Conservation (phyloP, 2,113 vertebrate species). For the Pungitius pungitius region DNA sequence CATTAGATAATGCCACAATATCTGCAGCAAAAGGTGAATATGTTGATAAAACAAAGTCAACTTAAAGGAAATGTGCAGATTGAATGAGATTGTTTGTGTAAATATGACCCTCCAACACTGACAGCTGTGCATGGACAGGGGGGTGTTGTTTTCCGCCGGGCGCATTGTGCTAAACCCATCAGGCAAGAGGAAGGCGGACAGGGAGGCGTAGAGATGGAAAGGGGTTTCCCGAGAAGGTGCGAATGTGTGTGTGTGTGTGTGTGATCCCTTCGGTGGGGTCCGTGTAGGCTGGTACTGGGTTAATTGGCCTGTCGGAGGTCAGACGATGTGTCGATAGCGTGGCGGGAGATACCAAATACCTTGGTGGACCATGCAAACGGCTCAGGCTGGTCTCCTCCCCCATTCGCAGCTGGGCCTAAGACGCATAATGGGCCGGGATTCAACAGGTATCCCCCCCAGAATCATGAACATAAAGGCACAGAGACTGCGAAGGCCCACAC, state of each 20-base stretch:
- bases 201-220: conserved; percentile 27
- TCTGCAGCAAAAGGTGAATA: not conserved
- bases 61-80: not conserved
- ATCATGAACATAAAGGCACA: too few relatives aligned
- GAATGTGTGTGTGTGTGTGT: conserved; percentile 5
- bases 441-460: too few relatives aligned
- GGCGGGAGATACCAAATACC: too few relatives aligned
- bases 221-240: conserved; percentile 32
- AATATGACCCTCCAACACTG: not conserved
- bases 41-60: not conserved
- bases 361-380: not conserved
- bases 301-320: conserved; percentile 24
- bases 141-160: conserved; percentile 1
- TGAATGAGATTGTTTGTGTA: not conserved
- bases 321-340: conserved; percentile 20
- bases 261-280: conserved; percentile 2
- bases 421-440: too few relatives aligned
- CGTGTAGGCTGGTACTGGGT: conserved; percentile 27
- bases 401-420: too few relatives aligned
- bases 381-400: too few relatives aligned
- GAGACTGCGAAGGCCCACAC: too few relatives aligned
- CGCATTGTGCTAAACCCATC: conserved; percentile 63
- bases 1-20: not conserved
- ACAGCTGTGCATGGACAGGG: not conserved
- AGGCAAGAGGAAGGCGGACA: conserved; percentile 53